Base-by-base conservation (phyloP, 2,113 vertebrate genomes). In the Phylloscopus whistleri region DNA sequence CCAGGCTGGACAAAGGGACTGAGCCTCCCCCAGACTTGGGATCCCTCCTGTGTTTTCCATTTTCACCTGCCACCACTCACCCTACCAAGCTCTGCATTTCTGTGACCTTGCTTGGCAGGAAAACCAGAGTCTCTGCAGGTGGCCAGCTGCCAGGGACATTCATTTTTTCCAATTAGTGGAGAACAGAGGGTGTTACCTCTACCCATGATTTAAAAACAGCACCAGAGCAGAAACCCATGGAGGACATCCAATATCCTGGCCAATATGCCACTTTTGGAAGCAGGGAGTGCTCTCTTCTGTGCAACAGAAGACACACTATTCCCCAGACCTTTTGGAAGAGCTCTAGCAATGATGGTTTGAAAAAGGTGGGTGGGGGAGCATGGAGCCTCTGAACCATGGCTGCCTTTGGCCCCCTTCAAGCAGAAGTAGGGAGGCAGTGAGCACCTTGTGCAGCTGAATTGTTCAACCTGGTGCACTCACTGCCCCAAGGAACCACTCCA, bases 121-220 rank as follows among this genome's bases (percentile, higher is more conserved):
- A 89, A 74, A 62, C 41, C 74, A 73, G 76, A 64, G 67, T 44
- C 55, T 94, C 84, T 94, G 90, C 46, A 55, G 74, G 91, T 3
- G 3, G 93, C 66, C 78, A 75, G 56, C 73, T 92, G 87, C 77
- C 89, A 84, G 56, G 39, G 27, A 86, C 80, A 77, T 60, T 78
- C 4, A 59, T 86, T 90, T 95, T 75, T 81, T 70, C 90, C 86
- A 90, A 28, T 81, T 84, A 96, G 72, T 56, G 68, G 51, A 77
- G 93, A 94, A 90, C 31, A 64, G 79, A 88, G 78, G 58, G 16
- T 84, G 60, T 78, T 80, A 72, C 43, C 23, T 63, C 72, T 64
- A 59, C 11, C 11, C 28, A 37, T 30, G 26, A 64, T 70, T 92
- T 77, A 48, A 85, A 97, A 94, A 93, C 56, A 83, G 37, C 53